Base-by-base conservation (phyloP, 2,113 vertebrate species). In the Scomber scombrus region DNA sequence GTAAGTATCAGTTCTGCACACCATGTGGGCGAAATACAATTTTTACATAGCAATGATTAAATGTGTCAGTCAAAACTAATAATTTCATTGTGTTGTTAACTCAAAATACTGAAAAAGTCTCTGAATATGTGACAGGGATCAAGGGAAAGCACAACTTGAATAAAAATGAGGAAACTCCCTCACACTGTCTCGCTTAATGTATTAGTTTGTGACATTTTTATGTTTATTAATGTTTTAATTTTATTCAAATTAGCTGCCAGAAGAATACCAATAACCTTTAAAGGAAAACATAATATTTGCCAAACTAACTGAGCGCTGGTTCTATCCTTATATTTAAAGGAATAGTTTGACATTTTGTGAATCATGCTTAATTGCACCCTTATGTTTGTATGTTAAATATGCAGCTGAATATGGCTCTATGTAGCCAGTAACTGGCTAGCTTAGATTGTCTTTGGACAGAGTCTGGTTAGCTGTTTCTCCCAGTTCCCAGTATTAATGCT, bases 1-100 rank as follows among this genome's bases (percentile, higher is more conserved):
- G 98, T 99, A 94, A 52, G 95, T 95, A 54, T 64, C 78, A 47
- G 5, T 40, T 47, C 52, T 46, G 16, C 34, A 13, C 19, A 56
- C 34, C 26, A 6, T 29, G 15, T 52, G 76, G 34, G 47, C 23
- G 16, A 45, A 50, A 4, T 46, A 21, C 14, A 29, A 65, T 29
- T 46, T 23, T 64, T 9, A 43, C 34, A 47, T 61, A 13, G 40
- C n/a, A 46, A 47, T 45, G 21, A 45, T 60, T 12, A 16, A n/a
- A 19, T 52, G 11, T 54, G 3, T 72, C 29, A 31, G 9, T 1
- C 34, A 40, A 40, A 40, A 8, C 34, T 9, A 34, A 34, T 34
- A 34, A 34, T 34, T 34, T 34, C 31, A 34, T 34, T 34, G 31
- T 7, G 31, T 34, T 34, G 31, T 31, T 3, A 34, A 40, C 34